Evolutionary conservation across 2,888 invertebrate species (phyloP).

Genomic region (Nomada fucata): DNA sequence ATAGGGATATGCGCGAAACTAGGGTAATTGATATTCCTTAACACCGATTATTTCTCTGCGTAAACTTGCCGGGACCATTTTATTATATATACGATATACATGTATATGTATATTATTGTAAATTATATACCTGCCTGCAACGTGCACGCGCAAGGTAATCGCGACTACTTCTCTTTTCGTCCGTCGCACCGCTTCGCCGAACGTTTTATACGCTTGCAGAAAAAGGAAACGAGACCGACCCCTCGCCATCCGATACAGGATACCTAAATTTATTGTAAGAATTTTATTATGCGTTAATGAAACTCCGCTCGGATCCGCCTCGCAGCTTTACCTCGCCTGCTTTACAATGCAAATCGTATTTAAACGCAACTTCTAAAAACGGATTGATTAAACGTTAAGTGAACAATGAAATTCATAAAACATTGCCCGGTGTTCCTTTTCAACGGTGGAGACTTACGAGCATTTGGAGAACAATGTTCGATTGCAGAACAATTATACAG

Average conservation of each 20-base stretch:
- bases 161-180: too few species aligned
- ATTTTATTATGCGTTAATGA: neutral
- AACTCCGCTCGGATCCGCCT: neutral
- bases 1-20: neutral
- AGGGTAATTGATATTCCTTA: neutral
- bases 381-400: neutral
- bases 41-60: neutral
- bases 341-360: constrained; percentile 1
- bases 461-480: constrained; percentile 8
- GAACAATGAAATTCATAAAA: neutral
- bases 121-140: too few species aligned
- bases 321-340: neutral
- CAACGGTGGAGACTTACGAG: neutral
- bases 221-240: neutral
- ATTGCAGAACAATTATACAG: constrained; percentile 20
- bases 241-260: neutral
- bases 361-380: neutral
- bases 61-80: too few species aligned
- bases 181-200: neutral
- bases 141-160: too few species aligned
- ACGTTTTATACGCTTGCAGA: neutral
- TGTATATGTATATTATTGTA: too few species aligned
- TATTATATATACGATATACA: too few species aligned
- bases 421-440: neutral
- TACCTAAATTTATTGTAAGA: neutral